Conservation (phyloP, 2,888 invertebrate species). For the Drosophila greeni region DNA sequence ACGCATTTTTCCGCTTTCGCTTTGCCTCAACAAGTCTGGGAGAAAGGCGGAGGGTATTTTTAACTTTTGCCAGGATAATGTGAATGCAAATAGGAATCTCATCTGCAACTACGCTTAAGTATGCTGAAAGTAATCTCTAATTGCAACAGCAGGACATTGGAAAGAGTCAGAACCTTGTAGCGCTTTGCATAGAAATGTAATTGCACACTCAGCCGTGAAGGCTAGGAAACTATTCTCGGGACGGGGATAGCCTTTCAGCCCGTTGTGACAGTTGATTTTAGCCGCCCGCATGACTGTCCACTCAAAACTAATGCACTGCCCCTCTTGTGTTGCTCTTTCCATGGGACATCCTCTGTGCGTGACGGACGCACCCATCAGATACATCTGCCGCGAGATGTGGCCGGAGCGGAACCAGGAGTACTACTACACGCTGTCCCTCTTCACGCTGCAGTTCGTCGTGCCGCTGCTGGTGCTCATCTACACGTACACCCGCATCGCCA, state of each 20-base stretch:
- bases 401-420: constrained; percentile 82
- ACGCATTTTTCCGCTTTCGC: constrained; percentile 15
- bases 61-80: constrained; percentile 21
- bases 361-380: constrained; percentile 78
- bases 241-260: constrained; percentile 7
- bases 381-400: constrained; percentile 87
- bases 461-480: constrained; percentile 89
- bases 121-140: constrained; percentile 16
- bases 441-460: constrained; percentile 90
- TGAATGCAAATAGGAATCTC: constrained; percentile 24
- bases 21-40: neutral
- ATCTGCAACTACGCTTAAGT: constrained; percentile 7
- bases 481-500: constrained; percentile 91
- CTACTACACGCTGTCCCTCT: constrained; percentile 87
- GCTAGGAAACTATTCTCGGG: neutral
- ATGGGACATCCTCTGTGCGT: constrained; percentile 30
- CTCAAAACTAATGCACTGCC: constrained; percentile 26
- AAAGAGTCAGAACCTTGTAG: neutral
- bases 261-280: constrained; percentile 23
- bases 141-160: constrained; percentile 8
- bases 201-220: constrained; percentile 13
- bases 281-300: constrained; percentile 17
- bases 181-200: constrained; percentile 22
- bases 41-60: constrained; percentile 3
- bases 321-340: constrained; percentile 13